Evolutionary conservation across 2,113 vertebrate genomes (phyloP), one percentile per base, ranked within the genome.

Genomic region (Plecotus auritus): DNA sequence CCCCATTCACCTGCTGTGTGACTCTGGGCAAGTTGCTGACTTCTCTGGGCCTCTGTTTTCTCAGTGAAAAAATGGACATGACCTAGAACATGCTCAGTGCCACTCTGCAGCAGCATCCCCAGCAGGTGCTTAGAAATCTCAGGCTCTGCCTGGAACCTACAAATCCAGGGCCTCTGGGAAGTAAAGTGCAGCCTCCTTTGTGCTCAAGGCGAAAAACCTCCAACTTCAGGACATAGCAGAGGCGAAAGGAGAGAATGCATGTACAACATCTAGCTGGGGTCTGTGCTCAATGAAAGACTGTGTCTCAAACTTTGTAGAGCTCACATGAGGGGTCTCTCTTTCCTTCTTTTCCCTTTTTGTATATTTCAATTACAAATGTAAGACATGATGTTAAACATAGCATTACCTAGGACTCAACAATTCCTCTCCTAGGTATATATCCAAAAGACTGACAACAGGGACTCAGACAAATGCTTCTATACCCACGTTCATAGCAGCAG

Each of bases 11-110:
- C 0, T 9, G 74, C 92, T 87, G 93, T 59, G 96, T 93, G 94
- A 89, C 96, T 67, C 76, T 66, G 90, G 88, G 95, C 88, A 95
- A 95, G 97, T 85, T 67, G 94, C 93, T 92, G 93, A 37, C 74
- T 87, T 85, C 90, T 85, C 85, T 64, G 94, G 94, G 91, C 80
- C 81, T 94, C 89, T 12, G 45, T 72, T 69, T 84, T 90, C 83
- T 82, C 49, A 28, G 7, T 93, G 90, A 32, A 81, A 83, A 91
- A 89, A 74, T 45, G 32, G 69, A 37, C 49, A 40, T 2, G 16
- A 47, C 30, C 18, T 4, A 61, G 69, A 45, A 12, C 2, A 0
- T 11, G 32, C 42, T 69, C 35, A 1, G 64, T 2, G 47, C 40
- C 2, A 0, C 47, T 51, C 51, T 10, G 51, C 18, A 2, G 17